Conservation (phyloP, 2,113 vertebrate genomes). For the Meriones unguiculatus region DNA sequence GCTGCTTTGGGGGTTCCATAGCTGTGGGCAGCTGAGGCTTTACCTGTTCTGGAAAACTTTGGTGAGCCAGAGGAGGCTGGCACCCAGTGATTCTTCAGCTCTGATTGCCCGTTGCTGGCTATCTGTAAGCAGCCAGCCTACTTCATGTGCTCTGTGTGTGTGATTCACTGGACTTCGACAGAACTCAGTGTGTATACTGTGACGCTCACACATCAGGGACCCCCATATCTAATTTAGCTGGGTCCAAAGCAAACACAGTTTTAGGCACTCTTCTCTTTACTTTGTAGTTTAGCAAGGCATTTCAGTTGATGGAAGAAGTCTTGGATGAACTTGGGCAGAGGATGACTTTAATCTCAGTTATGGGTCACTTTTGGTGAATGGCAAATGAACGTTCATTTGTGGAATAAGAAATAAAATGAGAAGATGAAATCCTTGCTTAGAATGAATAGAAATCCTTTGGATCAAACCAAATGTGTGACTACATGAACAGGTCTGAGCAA, state of each 20-base stretch:
- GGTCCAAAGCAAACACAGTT: background rate
- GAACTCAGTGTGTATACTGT: background rate
- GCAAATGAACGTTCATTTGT: background rate
- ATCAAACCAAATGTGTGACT: background rate
- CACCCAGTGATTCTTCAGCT: background rate
- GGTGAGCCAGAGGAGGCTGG: background rate
- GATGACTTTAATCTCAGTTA: background rate
- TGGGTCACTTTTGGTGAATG: background rate
- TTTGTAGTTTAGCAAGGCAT: background rate
- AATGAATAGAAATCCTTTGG: background rate
- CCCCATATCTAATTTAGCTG: background rate
- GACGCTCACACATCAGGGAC: background rate
- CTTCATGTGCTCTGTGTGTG: background rate
- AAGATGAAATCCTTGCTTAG: background rate
- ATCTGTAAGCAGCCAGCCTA: background rate
- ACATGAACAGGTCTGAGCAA: background rate
- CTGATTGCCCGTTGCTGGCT: background rate
- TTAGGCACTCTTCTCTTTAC: background rate
- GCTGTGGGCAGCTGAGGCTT: background rate
- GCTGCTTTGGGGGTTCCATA: background rate
- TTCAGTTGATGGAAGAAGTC: background rate
- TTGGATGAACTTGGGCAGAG: background rate
- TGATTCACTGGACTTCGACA: background rate
- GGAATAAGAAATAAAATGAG: constrained; percentile 7
- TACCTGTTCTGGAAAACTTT: background rate